Percentiles rank a stretch among this genome's conserved stretches.
Evolutionary conservation across 2,888 invertebrate genomes (phyloP).

Genomic region (Parelbella ahira): DNA sequence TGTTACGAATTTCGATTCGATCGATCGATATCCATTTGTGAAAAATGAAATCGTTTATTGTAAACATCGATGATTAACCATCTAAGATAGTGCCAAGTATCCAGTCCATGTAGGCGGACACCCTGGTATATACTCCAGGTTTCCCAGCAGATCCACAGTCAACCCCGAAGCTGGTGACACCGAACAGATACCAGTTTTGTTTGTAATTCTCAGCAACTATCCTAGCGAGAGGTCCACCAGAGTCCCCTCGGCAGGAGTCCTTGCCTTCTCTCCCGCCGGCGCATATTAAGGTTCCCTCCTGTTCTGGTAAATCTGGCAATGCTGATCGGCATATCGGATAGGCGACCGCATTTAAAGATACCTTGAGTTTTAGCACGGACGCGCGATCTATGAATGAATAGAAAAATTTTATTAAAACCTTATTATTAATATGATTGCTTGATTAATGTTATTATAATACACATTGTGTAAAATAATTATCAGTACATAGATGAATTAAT

Average conservation of each 20-base stretch:
- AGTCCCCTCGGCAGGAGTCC: conserved; percentile 82
- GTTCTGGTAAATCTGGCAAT: conserved; percentile 36
- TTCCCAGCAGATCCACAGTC: conserved; percentile 53
- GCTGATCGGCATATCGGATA: conserved; percentile 39
- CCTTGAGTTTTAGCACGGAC: conserved; percentile 49
- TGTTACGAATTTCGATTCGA: no score
- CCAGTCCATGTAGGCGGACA: conserved; percentile 81
- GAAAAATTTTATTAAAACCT: no score
- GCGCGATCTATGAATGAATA: conserved; percentile 35
- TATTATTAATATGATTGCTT: no score
- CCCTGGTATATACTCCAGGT: conserved; percentile 83
- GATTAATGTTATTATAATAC: no score
- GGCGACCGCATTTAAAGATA: conserved; percentile 51
- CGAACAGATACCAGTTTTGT: conserved; percentile 70
- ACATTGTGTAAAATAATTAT: no score
- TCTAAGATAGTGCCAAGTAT: conserved; percentile 36
- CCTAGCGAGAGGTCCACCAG: conserved; percentile 79
- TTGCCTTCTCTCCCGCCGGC: conserved; percentile 73
- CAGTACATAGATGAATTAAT: no score
- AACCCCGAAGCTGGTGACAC: conserved; percentile 58
- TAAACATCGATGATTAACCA: neutral
- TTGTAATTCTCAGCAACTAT: conserved; percentile 40
- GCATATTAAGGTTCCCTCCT: no score
- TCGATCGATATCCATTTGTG: no score
- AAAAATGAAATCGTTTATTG: no score